Evolutionary conservation across 2,797 vertebrate genomes (phyloP).

Genomic region (Vultur gryphus): DNA sequence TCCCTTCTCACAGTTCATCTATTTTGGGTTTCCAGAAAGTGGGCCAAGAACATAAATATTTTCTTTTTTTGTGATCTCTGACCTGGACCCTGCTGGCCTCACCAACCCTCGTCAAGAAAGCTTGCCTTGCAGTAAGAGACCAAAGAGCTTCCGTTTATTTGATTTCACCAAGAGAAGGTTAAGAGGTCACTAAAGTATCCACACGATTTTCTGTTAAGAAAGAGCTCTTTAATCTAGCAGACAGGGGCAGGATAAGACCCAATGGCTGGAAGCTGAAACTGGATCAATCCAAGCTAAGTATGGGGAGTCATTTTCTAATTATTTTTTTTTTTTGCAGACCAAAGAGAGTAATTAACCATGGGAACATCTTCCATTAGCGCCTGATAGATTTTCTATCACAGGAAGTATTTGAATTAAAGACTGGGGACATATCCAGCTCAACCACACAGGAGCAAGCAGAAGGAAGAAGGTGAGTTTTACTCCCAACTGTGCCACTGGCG

Average conservation of each 20-base stretch:
- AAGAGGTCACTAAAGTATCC: background rate
- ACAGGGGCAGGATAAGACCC: background rate
- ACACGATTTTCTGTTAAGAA: background rate
- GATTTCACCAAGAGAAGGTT: background rate
- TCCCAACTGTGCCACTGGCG: background rate
- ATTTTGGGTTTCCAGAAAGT: conserved; percentile 39
- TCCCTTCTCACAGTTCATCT: background rate
- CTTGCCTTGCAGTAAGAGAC: background rate
- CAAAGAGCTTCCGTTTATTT: background rate
- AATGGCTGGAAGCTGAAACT: background rate
- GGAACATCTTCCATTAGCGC: conserved; percentile 31
- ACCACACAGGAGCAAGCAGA: background rate
- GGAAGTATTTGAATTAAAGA: background rate
- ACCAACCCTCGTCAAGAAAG: background rate
- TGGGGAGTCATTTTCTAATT: background rate
- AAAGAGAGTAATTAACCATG: background rate
- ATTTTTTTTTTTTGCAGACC: background rate
- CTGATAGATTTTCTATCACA: conserved; percentile 31
- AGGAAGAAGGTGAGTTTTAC: background rate
- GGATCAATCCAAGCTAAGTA: conserved; percentile 23
- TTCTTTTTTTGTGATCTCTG: background rate
- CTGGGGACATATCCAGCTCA: background rate
- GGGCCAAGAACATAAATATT: conserved; percentile 11
- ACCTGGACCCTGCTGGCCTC: background rate
- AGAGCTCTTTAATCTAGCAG: background rate